Conservation (phyloP, 2,113 vertebrate species). For the Gymnogyps californianus region DNA sequence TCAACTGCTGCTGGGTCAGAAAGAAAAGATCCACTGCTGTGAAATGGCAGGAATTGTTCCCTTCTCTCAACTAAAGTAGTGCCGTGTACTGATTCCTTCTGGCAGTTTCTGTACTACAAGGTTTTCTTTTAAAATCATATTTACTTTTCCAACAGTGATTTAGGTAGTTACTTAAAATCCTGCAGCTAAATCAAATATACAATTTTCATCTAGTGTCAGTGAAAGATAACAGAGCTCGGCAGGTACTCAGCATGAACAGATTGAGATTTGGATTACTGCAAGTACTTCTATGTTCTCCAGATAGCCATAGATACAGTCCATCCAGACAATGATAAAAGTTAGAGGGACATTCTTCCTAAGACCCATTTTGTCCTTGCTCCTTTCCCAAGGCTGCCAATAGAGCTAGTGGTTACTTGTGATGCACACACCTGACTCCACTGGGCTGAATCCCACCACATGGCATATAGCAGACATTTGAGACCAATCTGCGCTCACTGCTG, state of each 20-base stretch:
- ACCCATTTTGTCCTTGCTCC: background rate
- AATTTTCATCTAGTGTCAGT: slow-evolving; percentile 16
- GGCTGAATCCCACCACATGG: background rate
- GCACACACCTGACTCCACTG: background rate
- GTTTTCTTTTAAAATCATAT: slow-evolving; percentile 31
- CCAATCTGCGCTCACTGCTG: background rate
- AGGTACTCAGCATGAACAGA: background rate
- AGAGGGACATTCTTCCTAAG: background rate
- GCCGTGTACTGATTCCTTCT: background rate
- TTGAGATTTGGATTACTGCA: background rate
- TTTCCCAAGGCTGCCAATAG: background rate
- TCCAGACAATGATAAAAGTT: background rate
- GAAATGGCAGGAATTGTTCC: background rate
- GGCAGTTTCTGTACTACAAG: background rate
- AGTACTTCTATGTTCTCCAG: background rate
- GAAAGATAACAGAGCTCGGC: background rate
- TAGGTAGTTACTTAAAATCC: slow-evolving; percentile 22
- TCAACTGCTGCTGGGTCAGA: slow-evolving; percentile 12
- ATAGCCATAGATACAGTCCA: background rate
- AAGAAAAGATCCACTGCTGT: background rate
- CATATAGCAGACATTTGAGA: background rate
- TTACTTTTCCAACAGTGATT: slow-evolving; percentile 24
- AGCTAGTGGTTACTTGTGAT: background rate
- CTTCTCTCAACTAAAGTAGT: background rate
- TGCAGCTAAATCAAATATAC: slow-evolving; percentile 45